Conservation (phyloP, 53 echinoderm and acorn worm genomes). For the Mesocentrotus franciscanus region DNA sequence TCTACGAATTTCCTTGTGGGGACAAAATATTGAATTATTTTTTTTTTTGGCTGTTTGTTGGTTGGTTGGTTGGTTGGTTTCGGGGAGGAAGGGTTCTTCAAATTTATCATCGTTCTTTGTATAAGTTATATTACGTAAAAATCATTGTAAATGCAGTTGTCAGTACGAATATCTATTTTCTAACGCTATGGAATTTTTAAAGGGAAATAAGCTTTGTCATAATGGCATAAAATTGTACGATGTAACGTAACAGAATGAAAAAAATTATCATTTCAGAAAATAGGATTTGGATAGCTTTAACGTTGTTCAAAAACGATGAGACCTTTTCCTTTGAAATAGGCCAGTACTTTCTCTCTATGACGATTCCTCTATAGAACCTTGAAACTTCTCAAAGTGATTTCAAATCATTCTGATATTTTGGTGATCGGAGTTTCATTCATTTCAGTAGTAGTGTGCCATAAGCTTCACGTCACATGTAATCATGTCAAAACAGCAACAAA, state of each 20-base stretch:
- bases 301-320: neutral
- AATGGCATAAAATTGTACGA: neutral
- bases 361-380: neutral
- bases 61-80: no score
- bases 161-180: neutral
- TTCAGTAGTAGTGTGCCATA: neutral
- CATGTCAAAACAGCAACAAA: neutral
- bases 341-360: neutral
- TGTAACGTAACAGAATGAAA: neutral
- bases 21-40: no score
- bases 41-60: no score
- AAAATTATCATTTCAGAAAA: neutral
- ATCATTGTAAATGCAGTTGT: no score
- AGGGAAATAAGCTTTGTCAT: neutral
- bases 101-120: no score
- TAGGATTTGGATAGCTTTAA: neutral
- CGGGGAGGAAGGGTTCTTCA: no score
- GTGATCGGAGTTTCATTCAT: neutral
- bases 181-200: neutral
- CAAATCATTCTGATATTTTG: neutral
- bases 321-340: neutral
- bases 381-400: neutral
- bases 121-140: no score
- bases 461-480: constrained; percentile 1
- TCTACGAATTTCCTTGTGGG: neutral